Evolutionary conservation across 2,888 invertebrate genomes (phyloP).

Genomic region (Philhelius pedissequus): DNA sequence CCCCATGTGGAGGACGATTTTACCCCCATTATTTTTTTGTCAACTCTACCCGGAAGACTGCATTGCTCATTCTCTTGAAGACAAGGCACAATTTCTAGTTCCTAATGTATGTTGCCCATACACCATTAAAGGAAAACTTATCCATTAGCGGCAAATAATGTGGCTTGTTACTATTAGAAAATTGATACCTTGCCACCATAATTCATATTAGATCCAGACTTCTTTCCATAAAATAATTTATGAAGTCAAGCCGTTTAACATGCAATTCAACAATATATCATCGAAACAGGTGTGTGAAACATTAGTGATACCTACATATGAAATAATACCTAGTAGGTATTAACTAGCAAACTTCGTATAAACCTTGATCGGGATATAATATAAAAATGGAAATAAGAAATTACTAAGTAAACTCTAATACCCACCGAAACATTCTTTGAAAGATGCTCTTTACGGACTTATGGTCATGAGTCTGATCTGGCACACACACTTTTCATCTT

Average conservation of each 20-base stretch:
- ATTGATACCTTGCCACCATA: slow-evolving; percentile 20
- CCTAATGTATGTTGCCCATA: not conserved
- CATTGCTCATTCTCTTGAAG: not conserved
- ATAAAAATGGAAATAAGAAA: slow-evolving; percentile 29
- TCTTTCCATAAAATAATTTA: slow-evolving; percentile 10
- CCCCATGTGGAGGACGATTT: no score
- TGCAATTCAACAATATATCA: not conserved
- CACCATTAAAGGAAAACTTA: slow-evolving; percentile 8
- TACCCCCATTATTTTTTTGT: not conserved
- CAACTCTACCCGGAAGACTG: slow-evolving; percentile 34
- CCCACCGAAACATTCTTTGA: slow-evolving; percentile 24
- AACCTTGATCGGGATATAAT: slow-evolving; percentile 14
- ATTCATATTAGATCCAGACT: slow-evolving; percentile 6
- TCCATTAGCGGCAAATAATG: slow-evolving; percentile 29
- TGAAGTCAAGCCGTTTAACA: not conserved
- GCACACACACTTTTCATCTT: slow-evolving; percentile 13
- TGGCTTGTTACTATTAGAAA: not conserved
- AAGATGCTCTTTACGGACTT: not conserved
- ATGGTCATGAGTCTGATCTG: slow-evolving; percentile 34
- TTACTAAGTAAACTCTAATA: slow-evolving; percentile 31
- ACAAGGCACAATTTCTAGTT: not conserved
- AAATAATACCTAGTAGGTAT: no score
- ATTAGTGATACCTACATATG: no score
- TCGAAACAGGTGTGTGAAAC: slow-evolving; percentile 7
- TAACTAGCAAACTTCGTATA: slow-evolving; percentile 1